phyloP scores from a whole-genome alignment of 1,140 invertebrate species.

The Lordiphosa stackelbergi region DNA sequence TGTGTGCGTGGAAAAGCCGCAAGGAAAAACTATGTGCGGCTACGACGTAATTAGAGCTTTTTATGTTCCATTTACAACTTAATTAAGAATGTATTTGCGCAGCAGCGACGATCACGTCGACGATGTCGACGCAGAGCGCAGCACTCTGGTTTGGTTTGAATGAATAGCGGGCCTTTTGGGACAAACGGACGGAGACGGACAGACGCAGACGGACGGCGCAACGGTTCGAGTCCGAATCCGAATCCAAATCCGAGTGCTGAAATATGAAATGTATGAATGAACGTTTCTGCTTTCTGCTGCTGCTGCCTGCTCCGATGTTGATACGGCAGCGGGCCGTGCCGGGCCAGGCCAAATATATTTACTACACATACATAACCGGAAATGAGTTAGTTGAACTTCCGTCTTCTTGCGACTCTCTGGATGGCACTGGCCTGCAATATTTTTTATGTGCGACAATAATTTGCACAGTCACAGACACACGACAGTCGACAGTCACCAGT shows the following conservation, averaged over 20 bases:
- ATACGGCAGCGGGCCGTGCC: not conserved
- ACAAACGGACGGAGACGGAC: too few relatives aligned
- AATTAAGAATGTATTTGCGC: conserved; percentile 70
- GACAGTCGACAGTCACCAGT: too few relatives aligned
- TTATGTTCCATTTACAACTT: conserved; percentile 67
- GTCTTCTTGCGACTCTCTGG: conserved; percentile 60
- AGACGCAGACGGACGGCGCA: too few relatives aligned
- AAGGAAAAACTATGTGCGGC: conserved; percentile 32
- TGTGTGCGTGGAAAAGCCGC: conserved; percentile 18
- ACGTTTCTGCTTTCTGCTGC: not conserved
- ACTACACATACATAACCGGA: conserved; percentile 58
- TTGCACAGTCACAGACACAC: conserved; percentile 63
- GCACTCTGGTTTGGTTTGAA: conserved; percentile 19
- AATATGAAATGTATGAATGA: conserved; percentile 51
- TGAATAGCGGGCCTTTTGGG: conserved; percentile 20
- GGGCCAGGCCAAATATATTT: conserved; percentile 37
- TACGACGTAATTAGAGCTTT: conserved; percentile 59
- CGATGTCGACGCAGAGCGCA: conserved; percentile 21
- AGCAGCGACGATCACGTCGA: conserved; percentile 25
- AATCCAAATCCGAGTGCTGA: conserved; percentile 3
- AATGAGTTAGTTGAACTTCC: conserved; percentile 77
- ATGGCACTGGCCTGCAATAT: conserved; percentile 62
- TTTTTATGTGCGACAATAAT: conserved; percentile 68
- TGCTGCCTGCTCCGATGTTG: too few relatives aligned
- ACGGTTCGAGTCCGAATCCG: too few relatives aligned